Conservation (phyloP, 1,140 invertebrate species). For the Pogonomyrmex californicus region DNA sequence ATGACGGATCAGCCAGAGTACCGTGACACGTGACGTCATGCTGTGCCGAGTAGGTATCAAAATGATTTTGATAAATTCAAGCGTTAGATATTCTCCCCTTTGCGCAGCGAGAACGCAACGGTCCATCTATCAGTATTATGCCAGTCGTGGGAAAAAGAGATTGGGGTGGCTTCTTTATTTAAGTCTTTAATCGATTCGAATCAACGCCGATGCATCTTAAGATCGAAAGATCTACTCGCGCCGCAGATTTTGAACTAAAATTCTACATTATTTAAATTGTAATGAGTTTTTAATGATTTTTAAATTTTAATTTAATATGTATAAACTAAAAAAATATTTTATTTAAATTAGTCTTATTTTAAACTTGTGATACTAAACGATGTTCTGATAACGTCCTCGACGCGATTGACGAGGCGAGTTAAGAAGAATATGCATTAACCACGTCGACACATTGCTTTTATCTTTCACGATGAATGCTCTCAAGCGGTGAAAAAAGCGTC, state of each 20-base stretch:
- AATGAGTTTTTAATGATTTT: not conserved
- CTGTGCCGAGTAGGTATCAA: conserved; percentile 79
- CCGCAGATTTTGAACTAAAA: not conserved
- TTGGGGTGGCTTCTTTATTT: conserved; percentile 67
- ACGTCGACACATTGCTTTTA: conserved; percentile 52
- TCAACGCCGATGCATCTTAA: conserved; percentile 45
- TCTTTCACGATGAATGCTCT: conserved; percentile 49
- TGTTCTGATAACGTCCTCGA: not conserved
- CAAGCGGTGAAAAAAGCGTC: conserved; percentile 41
- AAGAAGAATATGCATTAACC: conserved; percentile 2
- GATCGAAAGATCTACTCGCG: not conserved
- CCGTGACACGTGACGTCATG: conserved; percentile 79
- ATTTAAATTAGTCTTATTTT: not conserved
- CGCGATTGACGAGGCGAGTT: not conserved
- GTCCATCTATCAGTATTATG: conserved; percentile 83
- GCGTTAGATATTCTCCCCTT: conserved; percentile 69
- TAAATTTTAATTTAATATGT: not conserved
- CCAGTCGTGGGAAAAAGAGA: conserved; percentile 74
- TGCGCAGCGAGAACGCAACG: conserved; percentile 64
- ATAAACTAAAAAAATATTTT: not conserved
- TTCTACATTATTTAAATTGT: too few relatives aligned
- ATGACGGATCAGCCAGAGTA: conserved; percentile 80
- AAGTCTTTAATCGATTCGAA: conserved; percentile 70
- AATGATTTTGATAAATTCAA: conserved; percentile 83
- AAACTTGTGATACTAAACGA: not conserved